These are phyloP conservation scores for Strigamia maritima DNA, from an alignment of 2,888 invertebrate species.

Conservation along the genomic window DNA sequence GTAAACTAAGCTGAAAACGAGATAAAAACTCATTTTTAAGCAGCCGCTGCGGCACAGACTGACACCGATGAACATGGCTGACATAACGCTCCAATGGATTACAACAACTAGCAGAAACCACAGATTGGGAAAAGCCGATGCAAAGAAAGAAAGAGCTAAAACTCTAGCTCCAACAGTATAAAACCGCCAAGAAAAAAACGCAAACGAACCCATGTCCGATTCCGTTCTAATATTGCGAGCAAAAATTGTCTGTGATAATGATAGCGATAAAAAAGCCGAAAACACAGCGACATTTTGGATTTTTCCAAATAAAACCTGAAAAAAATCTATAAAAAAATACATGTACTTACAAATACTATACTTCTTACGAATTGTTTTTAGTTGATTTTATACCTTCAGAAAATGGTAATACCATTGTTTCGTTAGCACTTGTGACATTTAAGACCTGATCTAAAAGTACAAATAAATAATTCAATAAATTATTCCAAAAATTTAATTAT, in stretches of 20 bases:
- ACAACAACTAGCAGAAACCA: conserved; percentile 55
- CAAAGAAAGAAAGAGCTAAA: conserved; percentile 72
- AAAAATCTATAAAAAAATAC: conserved; percentile 60
- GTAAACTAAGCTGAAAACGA: conserved; percentile 51
- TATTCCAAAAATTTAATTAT: too few species aligned
- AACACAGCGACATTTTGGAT: conserved; percentile 57
- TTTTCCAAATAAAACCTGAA: conserved; percentile 61
- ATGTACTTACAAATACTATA: neutral
- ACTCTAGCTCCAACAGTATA: conserved; percentile 76
- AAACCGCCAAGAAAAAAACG: conserved; percentile 83
- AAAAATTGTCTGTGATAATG: conserved; percentile 86
- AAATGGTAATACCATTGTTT: neutral
- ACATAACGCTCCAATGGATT: conserved; percentile 72
- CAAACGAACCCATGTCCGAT: conserved; percentile 64
- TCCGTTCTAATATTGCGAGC: conserved; percentile 79
- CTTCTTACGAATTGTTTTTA: neutral
- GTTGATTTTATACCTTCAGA: neutral
- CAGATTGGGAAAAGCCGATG: conserved; percentile 60
- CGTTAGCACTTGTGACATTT: neutral
- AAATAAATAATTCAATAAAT: too few species aligned
- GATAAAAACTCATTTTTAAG: conserved; percentile 56
- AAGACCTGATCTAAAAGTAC: neutral
- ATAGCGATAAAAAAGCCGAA: conserved; percentile 79
- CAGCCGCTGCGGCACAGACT: conserved; percentile 62
- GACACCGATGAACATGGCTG: conserved; percentile 67